Percentiles rank a stretch among this genome's conserved stretches.
Conservation (phyloP, 2,113 vertebrate species). For the Pan troglodytes region NHGRI_mPanTro3-v2.1_pri NC_072417.2:79769501-79770000, state of each 20-base stretch:
- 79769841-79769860: fast-evolving
- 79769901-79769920: not conserved
- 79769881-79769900: fast-evolving
- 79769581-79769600: not conserved
- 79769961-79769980: not conserved
- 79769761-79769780: not conserved
- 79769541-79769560: not conserved
- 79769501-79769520: not conserved
- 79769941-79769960: not conserved
- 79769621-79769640: fast-evolving
- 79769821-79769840: not conserved
- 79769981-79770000: not conserved
- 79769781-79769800: not conserved
- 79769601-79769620: not conserved
- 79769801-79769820: not conserved
- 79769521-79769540: not conserved
- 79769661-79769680: not conserved
- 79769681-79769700: too few species aligned
- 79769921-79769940: not conserved
- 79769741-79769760: fast-evolving
- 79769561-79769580: not conserved
- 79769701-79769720: not conserved
- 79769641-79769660: not conserved
- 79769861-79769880: fast-evolving
- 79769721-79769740: not conserved